Conservation (phyloP, 1,140 invertebrate species). For the Apis florea region DNA sequence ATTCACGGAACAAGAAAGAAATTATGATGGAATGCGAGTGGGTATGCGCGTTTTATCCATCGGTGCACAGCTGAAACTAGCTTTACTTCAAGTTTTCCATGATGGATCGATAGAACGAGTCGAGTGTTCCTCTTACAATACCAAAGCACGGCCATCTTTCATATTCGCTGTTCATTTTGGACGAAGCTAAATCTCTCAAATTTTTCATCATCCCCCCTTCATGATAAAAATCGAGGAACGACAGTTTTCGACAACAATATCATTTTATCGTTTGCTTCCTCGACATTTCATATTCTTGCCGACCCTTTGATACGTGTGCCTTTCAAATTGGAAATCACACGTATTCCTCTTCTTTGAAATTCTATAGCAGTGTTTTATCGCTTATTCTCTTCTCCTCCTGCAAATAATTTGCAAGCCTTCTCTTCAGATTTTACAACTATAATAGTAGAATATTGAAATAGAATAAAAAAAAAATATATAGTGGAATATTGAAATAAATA, state of each 20-base stretch:
- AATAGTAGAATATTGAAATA: no score
- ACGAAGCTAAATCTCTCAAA: not conserved
- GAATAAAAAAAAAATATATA: no score
- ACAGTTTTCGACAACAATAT: not conserved
- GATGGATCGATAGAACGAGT: conserved; percentile 2
- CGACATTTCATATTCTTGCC: not conserved
- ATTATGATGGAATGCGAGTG: not conserved
- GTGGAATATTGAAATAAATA: no score
- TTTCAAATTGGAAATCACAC: no score
- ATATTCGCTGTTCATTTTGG: not conserved
- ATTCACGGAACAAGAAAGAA: not conserved
- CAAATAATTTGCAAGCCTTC: no score
- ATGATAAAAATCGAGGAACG: not conserved
- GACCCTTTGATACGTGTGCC: not conserved
- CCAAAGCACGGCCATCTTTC: not conserved
- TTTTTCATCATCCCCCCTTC: not conserved
- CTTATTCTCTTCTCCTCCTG: no score
- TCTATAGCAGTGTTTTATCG: no score
- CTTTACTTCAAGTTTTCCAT: not conserved
- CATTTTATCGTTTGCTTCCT: not conserved
- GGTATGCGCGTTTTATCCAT: not conserved
- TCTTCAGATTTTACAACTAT: no score
- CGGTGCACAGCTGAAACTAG: not conserved
- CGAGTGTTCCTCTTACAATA: not conserved
- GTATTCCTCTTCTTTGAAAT: no score